Base-by-base conservation (phyloP, 1,140 invertebrate species). In the Philopotamus ludificatus region DNA sequence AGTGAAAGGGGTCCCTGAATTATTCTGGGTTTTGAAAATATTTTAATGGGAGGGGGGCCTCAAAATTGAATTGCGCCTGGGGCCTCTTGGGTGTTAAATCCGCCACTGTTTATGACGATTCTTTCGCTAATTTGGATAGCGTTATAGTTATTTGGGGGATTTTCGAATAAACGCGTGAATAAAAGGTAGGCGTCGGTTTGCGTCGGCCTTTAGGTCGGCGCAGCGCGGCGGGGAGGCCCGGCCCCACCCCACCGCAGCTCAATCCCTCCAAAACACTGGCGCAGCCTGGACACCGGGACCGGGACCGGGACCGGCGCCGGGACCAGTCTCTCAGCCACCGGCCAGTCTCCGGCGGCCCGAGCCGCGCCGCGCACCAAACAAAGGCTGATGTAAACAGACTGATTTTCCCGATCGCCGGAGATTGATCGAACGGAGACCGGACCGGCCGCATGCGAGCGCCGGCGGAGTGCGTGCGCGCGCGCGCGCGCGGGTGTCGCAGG, bases 181-280 rank as follows among this genome's bases (percentile, higher is more conserved):
- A n/a, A n/a, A n/a, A n/a, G 28, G 12, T 34, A 4, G 28, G 28
- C 4, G 28, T 34, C 12, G 4, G 28, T 4, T 12, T 12, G 28
- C 28, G 28, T 34, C 28, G 28, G 28, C 4, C 28, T 34, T 34
- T 7, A 34, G 28, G 4, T 4, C 4, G 28, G 28, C 28, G 28
- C 28, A 34, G 28, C 12, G 4, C 28, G 28, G 28, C 28, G 28
- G 28, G 28, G 28, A 34, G 28, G 44, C 44, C 44, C 34, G 34
- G 8, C 34, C n/a, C 34, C n/a, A 8, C 34, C 34, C 34, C n/a
- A n/a, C 34, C 34, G 34, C 34, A 16, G 4, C 18, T 47, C 44
- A 47, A 47, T 47, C 44, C 44, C 44, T 4, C 44, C 44, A 16
- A 47, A 47, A 47, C 44, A 8, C 8, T 16, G 44, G 44, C 44